phyloP scores from a whole-genome alignment of 1,140 invertebrate genomes.

The Brachionus calyciflorus region DNA sequence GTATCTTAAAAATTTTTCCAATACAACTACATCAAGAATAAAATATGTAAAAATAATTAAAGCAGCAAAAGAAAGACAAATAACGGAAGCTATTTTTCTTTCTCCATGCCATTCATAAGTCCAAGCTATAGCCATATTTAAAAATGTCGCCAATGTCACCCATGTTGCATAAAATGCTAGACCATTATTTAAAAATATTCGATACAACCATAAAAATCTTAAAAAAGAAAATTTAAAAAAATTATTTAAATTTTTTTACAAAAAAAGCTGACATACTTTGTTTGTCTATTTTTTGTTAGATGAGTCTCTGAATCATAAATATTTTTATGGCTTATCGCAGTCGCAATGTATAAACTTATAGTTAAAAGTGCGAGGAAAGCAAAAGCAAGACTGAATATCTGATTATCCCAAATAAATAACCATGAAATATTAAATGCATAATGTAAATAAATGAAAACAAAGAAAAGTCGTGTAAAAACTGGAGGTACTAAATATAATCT shows the following conservation, averaged over 20 bases:
- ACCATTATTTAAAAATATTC: conserved; percentile 55
- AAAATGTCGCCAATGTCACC: conserved; percentile 53
- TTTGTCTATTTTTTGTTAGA: conserved; percentile 4
- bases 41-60: conserved; percentile 50
- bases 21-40: conserved; percentile 50
- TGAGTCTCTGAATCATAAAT: conserved; percentile 4
- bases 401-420: conserved; percentile 52
- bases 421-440: conserved; percentile 52
- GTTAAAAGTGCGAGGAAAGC: conserved; percentile 23
- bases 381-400: conserved; percentile 48
- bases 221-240: conserved; percentile 1
- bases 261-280: no score
- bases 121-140: conserved; percentile 53
- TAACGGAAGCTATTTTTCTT: conserved; percentile 38
- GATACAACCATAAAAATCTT: conserved; percentile 52
- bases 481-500: conserved; percentile 49
- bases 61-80: background rate
- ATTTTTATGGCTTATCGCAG: conserved; percentile 13
- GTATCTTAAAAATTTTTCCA: conserved; percentile 53
- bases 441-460: conserved; percentile 50
- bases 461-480: conserved; percentile 50
- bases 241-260: no score
- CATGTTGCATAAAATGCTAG: conserved; percentile 56
- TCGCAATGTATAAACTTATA: background rate
- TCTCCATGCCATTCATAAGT: conserved; percentile 48